Base-by-base conservation (phyloP, 2,113 vertebrate genomes). In the Cyphomyrus plagiostoma region DNA sequence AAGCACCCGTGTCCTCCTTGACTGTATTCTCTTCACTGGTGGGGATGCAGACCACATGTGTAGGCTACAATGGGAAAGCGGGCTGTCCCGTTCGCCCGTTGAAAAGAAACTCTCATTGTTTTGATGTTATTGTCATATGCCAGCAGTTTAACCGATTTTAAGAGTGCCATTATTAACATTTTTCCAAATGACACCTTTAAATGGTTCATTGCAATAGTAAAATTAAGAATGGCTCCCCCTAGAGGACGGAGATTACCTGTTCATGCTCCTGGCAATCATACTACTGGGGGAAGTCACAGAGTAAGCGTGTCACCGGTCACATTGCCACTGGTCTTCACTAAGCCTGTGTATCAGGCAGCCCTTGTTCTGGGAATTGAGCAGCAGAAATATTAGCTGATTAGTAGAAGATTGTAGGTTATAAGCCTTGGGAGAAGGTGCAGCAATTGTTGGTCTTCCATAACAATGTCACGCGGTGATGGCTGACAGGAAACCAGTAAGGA, bases 1-100 rank as follows among this genome's bases (percentile, higher is more conserved):
- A 45, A 23, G 86, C 90, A 92, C 91, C 93, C 90, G 91, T 93
- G 92, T 5, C 90, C 88, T 93, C 93, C 92, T 90, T 92, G 74
- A 89, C 49, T 74, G 91, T 52, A 23, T 91, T 87, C 84, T 88
- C 89, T 86, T 49, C 87, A 88, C 88, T 84, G 35, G 87, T 52
- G 91, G 56, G 88, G 35, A 83, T 26, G 70, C 77, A 39, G 30
- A 82, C 66, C 77, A 53, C 70, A 46, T 52, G 86, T 42, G 6
- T 42, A 53, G 49, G 35, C 58, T 53, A 17, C 23, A 35, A 49
- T 87, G 70, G 8, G 49, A 35, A 35, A 35, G 13, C 1, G 35
- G 26, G 0, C 10, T 39, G 26, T 77, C 30, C 70, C 70, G 9
- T 17, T 35, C 5, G 74, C 74, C 74, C 45, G 1, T 48, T n/a